Base-by-base conservation (phyloP, 1,140 invertebrate genomes). In the Asobara japonica region DNA sequence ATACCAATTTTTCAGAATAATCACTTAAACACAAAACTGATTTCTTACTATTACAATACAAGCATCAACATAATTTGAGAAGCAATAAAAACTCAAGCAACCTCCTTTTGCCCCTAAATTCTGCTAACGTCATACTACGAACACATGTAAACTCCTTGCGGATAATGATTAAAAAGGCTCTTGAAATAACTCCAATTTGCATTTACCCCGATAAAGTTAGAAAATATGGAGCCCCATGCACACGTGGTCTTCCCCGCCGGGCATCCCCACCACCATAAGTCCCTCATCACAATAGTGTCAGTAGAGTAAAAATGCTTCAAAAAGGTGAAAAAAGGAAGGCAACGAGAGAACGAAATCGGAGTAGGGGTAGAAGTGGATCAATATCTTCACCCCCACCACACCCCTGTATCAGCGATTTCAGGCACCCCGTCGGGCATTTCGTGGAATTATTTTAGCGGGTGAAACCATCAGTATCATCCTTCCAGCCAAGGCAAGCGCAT, bases 341-440 rank as follows among this genome's bases (percentile, higher is more conserved):
- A 20, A 41, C 5, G n/a, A 30, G 29, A 29, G 29, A 69, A 65
- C 29, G 38, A 38, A 72, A 11, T 56, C 20, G 65, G 76, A 77
- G 79, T 75, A 76, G 71, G 78, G 71, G 73, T 51, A 74, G 73
- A 74, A 69, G 33, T 71, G 76, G 80, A 82, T 82, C 80, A 82
- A 82, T 82, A 82, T 82, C 36, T 76, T 75, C 25, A 81, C 77
- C 79, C 78, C 77, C 74, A 80, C 74, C 51, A 56, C 51, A 56
- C 51, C 51, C 30, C 36, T 68, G 69, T 73, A 68, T 36, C 61
- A 27, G 33, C 20, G 33, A 66, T 64, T 30, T 66, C 22, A 27
- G 67, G 68, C 61, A 65, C 68, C 68, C 71, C 48, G 66, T 67
- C 38, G 65, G 51, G 25, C 30, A 27, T 29, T 22, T 56, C 20